phyloP scores from a whole-genome alignment of 1,140 invertebrate genomes.

The Drosophila gunungcola region DNA sequence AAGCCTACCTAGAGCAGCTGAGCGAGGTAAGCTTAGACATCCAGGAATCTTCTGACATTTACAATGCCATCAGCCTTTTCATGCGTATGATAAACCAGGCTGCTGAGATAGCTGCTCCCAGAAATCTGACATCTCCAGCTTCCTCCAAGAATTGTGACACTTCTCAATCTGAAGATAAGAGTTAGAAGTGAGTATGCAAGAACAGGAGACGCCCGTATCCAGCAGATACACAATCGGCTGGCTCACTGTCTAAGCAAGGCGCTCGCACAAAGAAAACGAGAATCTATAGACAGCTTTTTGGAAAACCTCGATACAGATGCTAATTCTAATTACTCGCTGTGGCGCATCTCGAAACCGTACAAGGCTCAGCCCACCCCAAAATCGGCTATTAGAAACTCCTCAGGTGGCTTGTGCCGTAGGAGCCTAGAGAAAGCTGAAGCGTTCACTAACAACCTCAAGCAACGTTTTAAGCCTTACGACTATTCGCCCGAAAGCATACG shows the following conservation, averaged over 20 bases:
- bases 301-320: no score
- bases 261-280: no score
- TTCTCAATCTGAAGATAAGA: neutral
- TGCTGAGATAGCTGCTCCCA: neutral
- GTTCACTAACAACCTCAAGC: neutral
- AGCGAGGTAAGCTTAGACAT: neutral
- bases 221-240: no score
- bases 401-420: neutral
- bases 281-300: no score
- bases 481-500: neutral
- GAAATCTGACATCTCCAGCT: neutral
- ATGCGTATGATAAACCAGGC: neutral
- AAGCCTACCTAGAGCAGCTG: slow-evolving; percentile 1
- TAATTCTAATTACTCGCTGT: no score
- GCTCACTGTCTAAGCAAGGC: no score
- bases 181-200: slow-evolving; percentile 1
- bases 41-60: neutral
- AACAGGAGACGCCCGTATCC: slow-evolving; percentile 1
- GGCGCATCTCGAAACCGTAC: no score
- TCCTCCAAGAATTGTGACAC: no score
- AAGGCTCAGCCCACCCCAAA: no score
- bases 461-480: neutral
- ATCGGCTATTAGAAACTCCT: no score
- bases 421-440: no score
- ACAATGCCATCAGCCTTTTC: neutral